phyloP scores from a whole-genome alignment of 1,140 invertebrate genomes.

The Dreissena polymorpha region DNA sequence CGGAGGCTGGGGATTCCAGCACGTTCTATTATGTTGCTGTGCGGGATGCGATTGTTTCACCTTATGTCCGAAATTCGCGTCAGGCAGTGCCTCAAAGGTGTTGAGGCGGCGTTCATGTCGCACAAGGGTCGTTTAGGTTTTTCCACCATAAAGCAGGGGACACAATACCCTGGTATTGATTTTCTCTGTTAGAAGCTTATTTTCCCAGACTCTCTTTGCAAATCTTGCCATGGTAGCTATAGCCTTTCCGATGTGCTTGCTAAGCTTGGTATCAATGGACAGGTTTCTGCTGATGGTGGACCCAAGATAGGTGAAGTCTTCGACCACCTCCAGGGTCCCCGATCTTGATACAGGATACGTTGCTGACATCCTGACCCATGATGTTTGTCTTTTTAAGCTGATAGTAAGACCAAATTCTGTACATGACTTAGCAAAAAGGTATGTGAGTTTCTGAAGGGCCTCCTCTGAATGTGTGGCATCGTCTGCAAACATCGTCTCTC shows the following conservation, averaged over 20 bases:
- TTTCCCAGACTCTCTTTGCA: conserved; percentile 39
- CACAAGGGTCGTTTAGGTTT: conserved; percentile 47
- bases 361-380: no score
- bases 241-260: background rate
- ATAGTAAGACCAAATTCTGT: no score
- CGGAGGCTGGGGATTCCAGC: conserved; percentile 10
- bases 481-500: no score
- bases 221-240: background rate
- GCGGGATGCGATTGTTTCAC: conserved; percentile 36
- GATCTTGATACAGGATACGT: background rate
- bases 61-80: conserved; percentile 5
- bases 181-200: conserved; percentile 23
- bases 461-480: no score
- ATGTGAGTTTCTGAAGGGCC: no score
- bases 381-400: no score
- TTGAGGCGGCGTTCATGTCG: conserved; percentile 46
- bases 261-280: conserved; percentile 1
- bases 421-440: no score
- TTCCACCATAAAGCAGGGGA: conserved; percentile 39
- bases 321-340: background rate
- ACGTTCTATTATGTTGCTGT: conserved; percentile 15
- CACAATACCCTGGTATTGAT: conserved; percentile 29
- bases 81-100: conserved; percentile 44
- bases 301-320: conserved; percentile 9
- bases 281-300: background rate